Evolutionary conservation across 2,888 invertebrate species (phyloP).

Genomic region (Herminia tarsipennalis): DNA sequence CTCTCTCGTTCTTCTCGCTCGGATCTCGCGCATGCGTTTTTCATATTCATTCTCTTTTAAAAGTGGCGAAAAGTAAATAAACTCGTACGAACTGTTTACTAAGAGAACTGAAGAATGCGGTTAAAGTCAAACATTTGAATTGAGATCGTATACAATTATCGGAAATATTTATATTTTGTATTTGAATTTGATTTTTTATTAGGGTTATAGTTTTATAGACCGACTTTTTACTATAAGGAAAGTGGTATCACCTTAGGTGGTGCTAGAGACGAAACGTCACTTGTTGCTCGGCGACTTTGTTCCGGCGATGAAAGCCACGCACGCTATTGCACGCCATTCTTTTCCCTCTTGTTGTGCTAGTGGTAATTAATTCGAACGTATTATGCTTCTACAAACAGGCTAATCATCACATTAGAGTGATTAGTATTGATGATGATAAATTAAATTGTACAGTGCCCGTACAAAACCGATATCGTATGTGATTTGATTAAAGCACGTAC

Average conservation of each 20-base stretch:
- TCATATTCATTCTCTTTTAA: conserved; percentile 66
- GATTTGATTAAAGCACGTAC: neutral
- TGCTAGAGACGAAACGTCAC: conserved; percentile 68
- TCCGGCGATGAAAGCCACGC: conserved; percentile 79
- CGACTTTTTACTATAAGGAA: conserved; percentile 46
- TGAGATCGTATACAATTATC: conserved; percentile 41
- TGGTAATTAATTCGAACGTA: conserved; percentile 54
- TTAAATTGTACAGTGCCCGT: conserved; percentile 12
- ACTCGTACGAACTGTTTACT: conserved; percentile 76
- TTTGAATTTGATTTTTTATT: conserved; percentile 15
- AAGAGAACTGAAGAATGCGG: conserved; percentile 65
- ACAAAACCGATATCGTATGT: conserved; percentile 2
- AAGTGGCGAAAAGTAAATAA: conserved; percentile 83
- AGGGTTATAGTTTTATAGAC: conserved; percentile 23
- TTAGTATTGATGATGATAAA: conserved; percentile 25
- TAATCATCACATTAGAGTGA: conserved; percentile 34
- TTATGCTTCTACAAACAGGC: conserved; percentile 34
- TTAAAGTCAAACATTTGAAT: conserved; percentile 49
- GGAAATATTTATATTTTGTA: conserved; percentile 18
- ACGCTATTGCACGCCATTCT: conserved; percentile 73
- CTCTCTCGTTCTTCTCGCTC: conserved; percentile 68
- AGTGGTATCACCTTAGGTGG: conserved; percentile 57
- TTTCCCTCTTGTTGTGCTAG: conserved; percentile 64
- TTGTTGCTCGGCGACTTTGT: conserved; percentile 81
- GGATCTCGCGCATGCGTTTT: conserved; percentile 71